Evolutionary conservation across 2,797 vertebrate species (phyloP), one percentile per base, ranked within the genome.

Genomic region (Cryptoblepharus egeriae): DNA sequence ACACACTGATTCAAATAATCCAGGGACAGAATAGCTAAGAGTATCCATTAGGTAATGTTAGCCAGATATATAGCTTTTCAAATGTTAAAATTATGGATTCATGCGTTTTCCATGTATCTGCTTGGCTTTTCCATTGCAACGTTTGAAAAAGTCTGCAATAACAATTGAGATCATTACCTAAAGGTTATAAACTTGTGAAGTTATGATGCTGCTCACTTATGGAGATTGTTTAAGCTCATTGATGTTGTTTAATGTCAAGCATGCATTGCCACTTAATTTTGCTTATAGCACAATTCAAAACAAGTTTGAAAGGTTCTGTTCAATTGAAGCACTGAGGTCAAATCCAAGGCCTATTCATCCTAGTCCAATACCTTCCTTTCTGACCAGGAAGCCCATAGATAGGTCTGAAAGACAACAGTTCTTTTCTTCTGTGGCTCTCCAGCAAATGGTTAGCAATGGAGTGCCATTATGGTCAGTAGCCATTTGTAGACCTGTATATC

Each of bases 31-130:
- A 77, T 90, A 92, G 88, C 91, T 89, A 91, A 89, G 76, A 86
- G 88, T 55, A 89, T 91, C 80, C 84, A 86, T 91, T 93, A 91
- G 82, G 89, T 84, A 89, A 89, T 85, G 64, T 57, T 82, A 90
- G 90, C 90, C 91, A 92, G 81, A 90, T 89, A 86, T 88, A 91
- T 72, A 86, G 68, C n/a, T 79, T 90, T 92, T 90, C 86, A 91
- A 83, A 85, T 92, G 88, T 88, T 91, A 92, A 92, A 91, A 91
- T 88, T 90, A 74, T 79, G 83, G 85, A 91, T 93, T 92, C 91
- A 90, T 92, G 65, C 92, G 85, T 91, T 93, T 93, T 92, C 85
- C 89, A 92, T 92, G 71, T 87, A 91, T 84, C 81, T 87, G 64
- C 80, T 77, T 91, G 88, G 82, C 85, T 83, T 87, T 79, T 78